Evolutionary conservation across 1,140 invertebrate genomes (phyloP), one percentile per base, ranked within the genome.

Genomic region (Drosophila lowei): DNA sequence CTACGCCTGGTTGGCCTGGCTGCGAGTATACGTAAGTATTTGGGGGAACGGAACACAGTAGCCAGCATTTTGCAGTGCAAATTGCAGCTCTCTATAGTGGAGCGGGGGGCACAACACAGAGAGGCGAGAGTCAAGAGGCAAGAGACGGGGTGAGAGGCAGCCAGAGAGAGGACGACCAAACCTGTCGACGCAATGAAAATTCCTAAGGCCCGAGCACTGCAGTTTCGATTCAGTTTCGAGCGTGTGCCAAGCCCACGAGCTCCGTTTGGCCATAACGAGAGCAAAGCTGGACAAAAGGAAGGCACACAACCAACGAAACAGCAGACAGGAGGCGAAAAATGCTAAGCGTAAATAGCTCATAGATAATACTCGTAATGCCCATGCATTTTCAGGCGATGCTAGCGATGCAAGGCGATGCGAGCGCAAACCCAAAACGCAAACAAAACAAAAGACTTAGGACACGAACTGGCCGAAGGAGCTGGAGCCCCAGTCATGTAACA

Each of bases 401-500:
- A 57, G 61, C 81, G 30, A 30, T 25, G 28, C 28, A 30, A 30
- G 5, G 28, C 30, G 9, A 34, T 38, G 34, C 34, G 34, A 38
- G 34, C 3, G 34, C 34, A 38, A 13, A 38, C 34, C 34, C 34
- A 38, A 38, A 38, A 38, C 34, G 11, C 34, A 38, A 38, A 38
- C 34, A 86, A 86, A 85, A 85, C 81, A 85, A 85, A 86, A 85
- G 81, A 85, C 81, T 85, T 85, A 85, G 81, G 81, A 85, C 83
- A 86, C 81, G 83, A 85, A 81, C 81, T 86, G 52, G 70, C 73
- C 62, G 66, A 74, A 85, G 81, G 81, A 85, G 81, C 58, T 57
- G 77, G 81, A 85, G 81, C 58, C 60, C 67, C 54, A 62, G 65
- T 79, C 77, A 79, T 79, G 77, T 79, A 79, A 79, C 77, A 68